Conservation (phyloP, 1,140 invertebrate species). For the Anastatus disparis region DNA sequence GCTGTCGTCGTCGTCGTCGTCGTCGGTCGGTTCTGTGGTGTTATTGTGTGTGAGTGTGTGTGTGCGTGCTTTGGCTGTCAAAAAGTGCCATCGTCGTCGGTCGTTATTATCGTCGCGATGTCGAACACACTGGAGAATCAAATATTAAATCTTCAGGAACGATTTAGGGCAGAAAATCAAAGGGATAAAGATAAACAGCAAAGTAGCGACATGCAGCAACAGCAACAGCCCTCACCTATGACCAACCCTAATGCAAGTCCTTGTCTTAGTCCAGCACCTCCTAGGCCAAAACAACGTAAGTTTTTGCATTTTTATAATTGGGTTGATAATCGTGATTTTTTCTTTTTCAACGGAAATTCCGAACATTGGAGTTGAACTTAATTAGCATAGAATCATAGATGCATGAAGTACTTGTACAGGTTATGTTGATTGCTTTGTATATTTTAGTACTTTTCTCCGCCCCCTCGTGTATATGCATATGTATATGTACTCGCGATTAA, state of each 20-base stretch:
- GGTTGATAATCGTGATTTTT: background rate
- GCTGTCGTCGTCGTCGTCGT: constrained; percentile 26
- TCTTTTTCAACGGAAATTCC: too few relatives aligned
- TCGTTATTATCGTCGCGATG: constrained; percentile 49
- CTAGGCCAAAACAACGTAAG: constrained; percentile 61
- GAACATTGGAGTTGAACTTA: too few relatives aligned
- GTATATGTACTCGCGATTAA: constrained; percentile 17
- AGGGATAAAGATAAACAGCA: constrained; percentile 63
- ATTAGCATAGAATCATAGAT: too few relatives aligned
- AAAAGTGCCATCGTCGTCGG: constrained; percentile 5
- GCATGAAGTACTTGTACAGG: constrained; percentile 42
- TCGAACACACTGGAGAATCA: constrained; percentile 70
- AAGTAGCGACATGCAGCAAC: background rate
- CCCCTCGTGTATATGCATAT: constrained; percentile 22
- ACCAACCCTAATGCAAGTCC: constrained; percentile 46
- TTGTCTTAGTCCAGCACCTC: constrained; percentile 53
- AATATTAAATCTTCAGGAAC: constrained; percentile 73
- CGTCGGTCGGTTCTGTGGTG: too few relatives aligned
- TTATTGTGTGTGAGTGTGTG: too few relatives aligned
- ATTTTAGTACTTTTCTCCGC: constrained; percentile 34
- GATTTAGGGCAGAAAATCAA: constrained; percentile 75
- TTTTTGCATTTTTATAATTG: constrained; percentile 17
- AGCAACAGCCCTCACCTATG: constrained; percentile 45
- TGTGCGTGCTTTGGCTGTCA: constrained; percentile 7
- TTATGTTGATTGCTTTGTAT: constrained; percentile 59